Base-by-base conservation (phyloP, 2,888 invertebrate genomes). In the Parascotia fuliginaria region DNA sequence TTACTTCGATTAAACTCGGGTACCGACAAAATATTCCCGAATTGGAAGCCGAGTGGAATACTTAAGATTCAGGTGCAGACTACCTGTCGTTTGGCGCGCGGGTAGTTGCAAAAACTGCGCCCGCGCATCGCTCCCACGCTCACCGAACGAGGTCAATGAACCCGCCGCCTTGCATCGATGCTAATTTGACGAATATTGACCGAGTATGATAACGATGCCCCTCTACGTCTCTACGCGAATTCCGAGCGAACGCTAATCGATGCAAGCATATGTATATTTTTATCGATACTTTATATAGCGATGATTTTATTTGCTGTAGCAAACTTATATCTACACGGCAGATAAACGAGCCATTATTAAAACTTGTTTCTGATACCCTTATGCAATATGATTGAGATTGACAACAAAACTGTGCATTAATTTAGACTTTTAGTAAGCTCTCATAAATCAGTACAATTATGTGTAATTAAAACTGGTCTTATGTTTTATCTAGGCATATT, bases 111-210 rank as follows among this genome's bases (percentile, higher is more conserved):
- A 87, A 88, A 88, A 86, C 66, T 71, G 77, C 79, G 79, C 75
- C 73, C 72, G 76, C 77, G 73, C 71, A 60, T 43, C 75, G 81
- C 83, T 87, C 88, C 87, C 87, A 87, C 86, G 83, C 77, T 77
- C 77, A 70, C 77, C 79, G 66, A 79, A 79, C 75, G 67, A 72
- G 86, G 85, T 81, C 85, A 55, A 43, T 56, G 81, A 82, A 73
- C 81, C 73, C 67, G 68, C 77, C 77, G 74, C 65, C 68, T 71
- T 85, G 87, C 87, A 85, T 79, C 79, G 73, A 87, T 85, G 84
- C 75, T 85, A 84, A 87, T 86, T 87, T 87, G 89, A 85, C 86
- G 85, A 87, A 83, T 83, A 77, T 75, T 69, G 65, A 62, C 67
- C 59, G 61, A 56, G 62, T 59, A 60, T 66, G 70, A 68, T 68